Evolutionary conservation across 2,888 invertebrate genomes (phyloP).

Genomic region (Noctua janthina): DNA sequence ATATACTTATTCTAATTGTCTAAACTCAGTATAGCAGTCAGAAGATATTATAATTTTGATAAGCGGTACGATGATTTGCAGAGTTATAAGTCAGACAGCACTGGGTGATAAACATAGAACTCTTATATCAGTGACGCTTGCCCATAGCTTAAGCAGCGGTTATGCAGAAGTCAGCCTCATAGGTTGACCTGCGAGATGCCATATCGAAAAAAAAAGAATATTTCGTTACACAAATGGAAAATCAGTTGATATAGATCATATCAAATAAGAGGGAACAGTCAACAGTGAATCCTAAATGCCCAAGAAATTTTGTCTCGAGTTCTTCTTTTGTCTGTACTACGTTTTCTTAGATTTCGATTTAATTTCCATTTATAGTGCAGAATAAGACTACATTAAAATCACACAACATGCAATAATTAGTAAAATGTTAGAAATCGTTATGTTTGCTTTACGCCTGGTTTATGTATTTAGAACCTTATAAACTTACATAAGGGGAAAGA

Average conservation of each 20-base stretch:
- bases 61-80: background rate
- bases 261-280: background rate
- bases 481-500: background rate
- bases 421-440: background rate
- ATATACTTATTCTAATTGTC: background rate
- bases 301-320: background rate
- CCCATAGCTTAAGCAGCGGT: too few relatives aligned
- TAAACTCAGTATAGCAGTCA: background rate
- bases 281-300: background rate
- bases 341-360: slow-evolving; percentile 8
- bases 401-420: slow-evolving; percentile 4
- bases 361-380: background rate
- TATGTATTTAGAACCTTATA: background rate
- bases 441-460: background rate
- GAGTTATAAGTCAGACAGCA: background rate
- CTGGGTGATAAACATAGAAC: too few relatives aligned
- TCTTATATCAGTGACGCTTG: too few relatives aligned
- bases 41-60: background rate
- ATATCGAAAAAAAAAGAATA: background rate
- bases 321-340: background rate
- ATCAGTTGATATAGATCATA: background rate
- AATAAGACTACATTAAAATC: slow-evolving; percentile 6
- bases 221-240: too few relatives aligned
- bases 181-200: too few relatives aligned
- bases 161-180: too few relatives aligned